These are phyloP conservation scores for Cheirogaleus medius DNA, from an alignment of 2,113 vertebrate genomes.

Conservation along the genomic window DNA sequence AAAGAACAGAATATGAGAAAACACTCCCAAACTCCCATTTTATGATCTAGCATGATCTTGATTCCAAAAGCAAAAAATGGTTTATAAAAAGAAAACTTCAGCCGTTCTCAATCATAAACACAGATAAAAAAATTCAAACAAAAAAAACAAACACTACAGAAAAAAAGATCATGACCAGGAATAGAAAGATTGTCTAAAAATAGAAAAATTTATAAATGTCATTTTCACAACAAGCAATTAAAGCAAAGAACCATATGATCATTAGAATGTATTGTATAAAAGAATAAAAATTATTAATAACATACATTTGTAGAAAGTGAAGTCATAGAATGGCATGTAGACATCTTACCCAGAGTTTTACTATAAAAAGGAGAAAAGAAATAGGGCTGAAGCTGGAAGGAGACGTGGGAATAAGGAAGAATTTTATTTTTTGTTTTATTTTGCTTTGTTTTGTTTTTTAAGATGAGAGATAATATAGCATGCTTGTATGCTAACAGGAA, in stretches of 20 bases:
- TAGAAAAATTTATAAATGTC: neutral
- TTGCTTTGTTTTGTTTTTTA: neutral
- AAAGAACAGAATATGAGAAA: neutral
- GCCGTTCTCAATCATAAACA: neutral
- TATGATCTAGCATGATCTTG: neutral
- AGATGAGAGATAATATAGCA: neutral
- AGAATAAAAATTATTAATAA: neutral
- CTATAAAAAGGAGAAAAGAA: neutral
- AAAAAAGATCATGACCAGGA: neutral
- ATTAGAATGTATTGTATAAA: neutral
- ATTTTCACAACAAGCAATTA: neutral
- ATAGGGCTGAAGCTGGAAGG: neutral
- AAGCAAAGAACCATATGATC: neutral
- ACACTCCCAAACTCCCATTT: neutral
- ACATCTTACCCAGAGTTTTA: neutral
- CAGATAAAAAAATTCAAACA: neutral
- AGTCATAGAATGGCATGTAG: neutral
- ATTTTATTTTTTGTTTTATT: neutral
- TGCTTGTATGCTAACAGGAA: neutral
- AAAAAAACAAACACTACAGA: neutral
- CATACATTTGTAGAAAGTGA: neutral
- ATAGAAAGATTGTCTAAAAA: neutral
- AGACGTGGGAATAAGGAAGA: neutral
- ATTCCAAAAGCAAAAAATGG: neutral
- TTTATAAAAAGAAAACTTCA: neutral